Percentiles rank a stretch among this genome's conserved stretches.
phyloP scores from a whole-genome alignment of 2,888 invertebrate species.

The Boloria euphrosyne region DNA sequence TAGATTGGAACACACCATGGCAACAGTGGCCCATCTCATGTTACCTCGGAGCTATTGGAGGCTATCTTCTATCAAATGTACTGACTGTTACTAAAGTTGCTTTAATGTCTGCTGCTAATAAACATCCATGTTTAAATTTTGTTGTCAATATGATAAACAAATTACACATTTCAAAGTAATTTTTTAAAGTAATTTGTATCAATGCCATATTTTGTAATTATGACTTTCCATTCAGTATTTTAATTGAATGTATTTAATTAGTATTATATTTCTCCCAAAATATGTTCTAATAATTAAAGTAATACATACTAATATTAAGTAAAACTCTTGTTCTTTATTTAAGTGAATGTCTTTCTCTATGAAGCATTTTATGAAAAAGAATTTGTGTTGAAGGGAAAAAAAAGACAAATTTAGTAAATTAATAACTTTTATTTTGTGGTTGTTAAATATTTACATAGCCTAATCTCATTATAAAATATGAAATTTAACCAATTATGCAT shows the following conservation, averaged over 20 bases:
- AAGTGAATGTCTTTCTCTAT: not conserved
- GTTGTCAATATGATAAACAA: conserved; percentile 60
- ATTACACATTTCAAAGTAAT: conserved; percentile 56
- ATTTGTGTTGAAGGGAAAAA: conserved; percentile 36
- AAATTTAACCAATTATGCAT: conserved; percentile 77
- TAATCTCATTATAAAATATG: conserved; percentile 76
- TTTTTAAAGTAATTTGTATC: conserved; percentile 51
- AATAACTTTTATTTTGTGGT: conserved; percentile 77
- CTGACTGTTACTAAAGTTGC: conserved; percentile 74
- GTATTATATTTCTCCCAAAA: not conserved
- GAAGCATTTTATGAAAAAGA: no score
- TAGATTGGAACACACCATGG: conserved; percentile 96
- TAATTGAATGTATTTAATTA: not conserved
- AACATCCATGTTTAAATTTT: conserved; percentile 62
- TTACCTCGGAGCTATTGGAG: conserved; percentile 85
- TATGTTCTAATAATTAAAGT: not conserved
- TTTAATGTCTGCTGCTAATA: conserved; percentile 60
- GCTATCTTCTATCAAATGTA: conserved; percentile 82
- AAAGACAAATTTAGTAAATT: conserved; percentile 70
- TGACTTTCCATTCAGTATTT: conserved; percentile 7
- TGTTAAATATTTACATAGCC: conserved; percentile 79
- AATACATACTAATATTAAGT: not conserved
- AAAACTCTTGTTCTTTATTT: not conserved
- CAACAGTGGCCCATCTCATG: conserved; percentile 91
- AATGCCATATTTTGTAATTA: conserved; percentile 13